Conservation (phyloP, 2,888 invertebrate species). For the Chesias legatella region DNA sequence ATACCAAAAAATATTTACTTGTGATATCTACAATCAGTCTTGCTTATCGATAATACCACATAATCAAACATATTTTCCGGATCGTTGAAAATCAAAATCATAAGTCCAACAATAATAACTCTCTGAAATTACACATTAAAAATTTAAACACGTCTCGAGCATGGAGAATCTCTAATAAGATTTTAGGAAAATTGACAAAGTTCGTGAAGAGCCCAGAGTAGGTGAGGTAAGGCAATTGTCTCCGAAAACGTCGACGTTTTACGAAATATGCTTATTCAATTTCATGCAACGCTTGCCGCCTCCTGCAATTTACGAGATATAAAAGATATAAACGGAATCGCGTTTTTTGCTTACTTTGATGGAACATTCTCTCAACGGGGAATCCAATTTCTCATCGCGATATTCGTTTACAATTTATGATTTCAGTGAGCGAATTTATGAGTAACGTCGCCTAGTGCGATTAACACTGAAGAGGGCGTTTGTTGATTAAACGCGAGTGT, state of each 20-base stretch:
- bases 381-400: constrained; percentile 74
- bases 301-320: constrained; percentile 81
- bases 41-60: too few species aligned
- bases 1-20: too few species aligned
- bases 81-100: not conserved
- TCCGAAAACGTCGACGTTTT: constrained; percentile 79
- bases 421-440: constrained; percentile 53
- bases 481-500: constrained; percentile 24
- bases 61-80: not conserved
- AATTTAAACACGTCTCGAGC: constrained; percentile 55
- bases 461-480: constrained; percentile 6
- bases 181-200: constrained; percentile 78
- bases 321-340: constrained; percentile 81
- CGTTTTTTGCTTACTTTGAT: constrained; percentile 80
- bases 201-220: constrained; percentile 76
- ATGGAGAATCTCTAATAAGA: constrained; percentile 71
- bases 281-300: constrained; percentile 81
- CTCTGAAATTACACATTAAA: constrained; percentile 41
- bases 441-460: constrained; percentile 37
- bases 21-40: too few species aligned
- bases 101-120: constrained; percentile 17
- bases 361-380: constrained; percentile 77
- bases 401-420: constrained; percentile 71
- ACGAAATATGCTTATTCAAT: constrained; percentile 81
- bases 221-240: constrained; percentile 81